Conservation (phyloP, 2,797 vertebrate genomes). For the Decapterus maruadsi region DNA sequence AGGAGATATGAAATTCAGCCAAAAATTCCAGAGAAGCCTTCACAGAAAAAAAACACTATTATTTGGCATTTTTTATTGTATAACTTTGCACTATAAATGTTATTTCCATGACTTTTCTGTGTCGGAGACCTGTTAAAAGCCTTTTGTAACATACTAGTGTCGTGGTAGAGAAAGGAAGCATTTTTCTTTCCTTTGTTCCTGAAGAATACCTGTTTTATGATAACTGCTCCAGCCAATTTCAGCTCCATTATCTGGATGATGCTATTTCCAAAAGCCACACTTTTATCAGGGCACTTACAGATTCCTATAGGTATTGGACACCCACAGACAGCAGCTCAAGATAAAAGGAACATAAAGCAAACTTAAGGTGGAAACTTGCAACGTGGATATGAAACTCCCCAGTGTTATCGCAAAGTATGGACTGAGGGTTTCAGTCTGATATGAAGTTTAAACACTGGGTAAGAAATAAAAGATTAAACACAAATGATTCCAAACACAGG, state of each 20-base stretch:
- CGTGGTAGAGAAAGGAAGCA: slow-evolving; percentile 9
- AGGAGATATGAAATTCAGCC: slow-evolving; percentile 28
- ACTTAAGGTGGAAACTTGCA: slow-evolving; percentile 35
- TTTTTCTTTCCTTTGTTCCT: slow-evolving; percentile 20
- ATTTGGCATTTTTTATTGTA: neutral
- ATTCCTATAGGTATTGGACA: slow-evolving; percentile 38
- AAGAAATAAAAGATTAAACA: neutral
- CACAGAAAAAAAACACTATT: neutral
- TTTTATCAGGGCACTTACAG: slow-evolving; percentile 33
- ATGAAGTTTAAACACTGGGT: too few relatives aligned
- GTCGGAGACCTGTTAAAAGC: slow-evolving; percentile 8
- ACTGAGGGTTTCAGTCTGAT: neutral
- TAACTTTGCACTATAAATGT: neutral
- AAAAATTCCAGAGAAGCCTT: slow-evolving; percentile 10
- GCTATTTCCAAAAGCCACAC: slow-evolving; percentile 52
- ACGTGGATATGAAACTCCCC: neutral
- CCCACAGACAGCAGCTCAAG: neutral
- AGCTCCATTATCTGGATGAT: slow-evolving; percentile 53
- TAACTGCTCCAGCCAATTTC: slow-evolving; percentile 34
- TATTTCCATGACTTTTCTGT: neutral
- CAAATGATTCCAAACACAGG: neutral
- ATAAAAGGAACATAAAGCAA: slow-evolving; percentile 44
- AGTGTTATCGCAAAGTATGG: neutral
- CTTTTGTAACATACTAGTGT: neutral
- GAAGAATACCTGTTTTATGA: slow-evolving; percentile 31